Evolutionary conservation across 2,888 invertebrate genomes (phyloP).

Genomic region (Drosophila tanythrix): DNA sequence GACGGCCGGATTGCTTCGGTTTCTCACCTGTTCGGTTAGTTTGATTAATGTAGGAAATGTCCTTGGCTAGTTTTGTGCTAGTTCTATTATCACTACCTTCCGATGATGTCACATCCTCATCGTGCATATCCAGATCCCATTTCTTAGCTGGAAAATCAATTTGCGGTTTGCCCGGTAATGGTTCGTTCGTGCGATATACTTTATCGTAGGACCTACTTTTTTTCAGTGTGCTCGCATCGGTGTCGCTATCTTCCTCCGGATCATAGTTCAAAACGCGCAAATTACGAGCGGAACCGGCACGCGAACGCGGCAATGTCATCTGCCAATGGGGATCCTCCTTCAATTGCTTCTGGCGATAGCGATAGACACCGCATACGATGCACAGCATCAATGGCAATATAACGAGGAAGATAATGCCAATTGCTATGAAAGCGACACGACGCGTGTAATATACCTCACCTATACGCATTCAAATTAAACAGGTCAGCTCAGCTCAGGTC

Average conservation of each 20-base stretch:
- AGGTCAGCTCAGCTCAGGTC: slow-evolving; percentile 18
- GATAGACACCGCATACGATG: slow-evolving; percentile 88
- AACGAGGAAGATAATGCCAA: slow-evolving; percentile 90
- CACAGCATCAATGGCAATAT: slow-evolving; percentile 88
- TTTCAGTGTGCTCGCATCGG: slow-evolving; percentile 87
- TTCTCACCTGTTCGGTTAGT: slow-evolving; percentile 84
- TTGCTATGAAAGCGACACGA: slow-evolving; percentile 90
- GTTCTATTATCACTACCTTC: slow-evolving; percentile 88
- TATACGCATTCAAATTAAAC: slow-evolving; percentile 71
- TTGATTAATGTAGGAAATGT: slow-evolving; percentile 87
- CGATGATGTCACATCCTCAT: slow-evolving; percentile 88
- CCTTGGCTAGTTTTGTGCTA: slow-evolving; percentile 87
- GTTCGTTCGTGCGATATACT: slow-evolving; percentile 94
- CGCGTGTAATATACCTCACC: slow-evolving; percentile 90
- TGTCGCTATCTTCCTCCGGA: slow-evolving; percentile 86
- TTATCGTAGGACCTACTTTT: slow-evolving; percentile 92
- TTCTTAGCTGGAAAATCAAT: slow-evolving; percentile 92
- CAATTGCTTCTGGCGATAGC: slow-evolving; percentile 88
- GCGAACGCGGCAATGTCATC: slow-evolving; percentile 87
- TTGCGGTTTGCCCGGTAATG: slow-evolving; percentile 89
- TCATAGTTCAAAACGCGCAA: slow-evolving; percentile 83
- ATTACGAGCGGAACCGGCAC: slow-evolving; percentile 87
- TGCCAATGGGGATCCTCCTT: slow-evolving; percentile 87
- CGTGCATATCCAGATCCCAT: slow-evolving; percentile 89
- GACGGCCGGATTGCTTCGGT: slow-evolving; percentile 87